Percentiles rank a stretch among this genome's conserved stretches.
Evolutionary conservation across 1,140 invertebrate species (phyloP).

Genomic region (Bombyx mandarina): DNA sequence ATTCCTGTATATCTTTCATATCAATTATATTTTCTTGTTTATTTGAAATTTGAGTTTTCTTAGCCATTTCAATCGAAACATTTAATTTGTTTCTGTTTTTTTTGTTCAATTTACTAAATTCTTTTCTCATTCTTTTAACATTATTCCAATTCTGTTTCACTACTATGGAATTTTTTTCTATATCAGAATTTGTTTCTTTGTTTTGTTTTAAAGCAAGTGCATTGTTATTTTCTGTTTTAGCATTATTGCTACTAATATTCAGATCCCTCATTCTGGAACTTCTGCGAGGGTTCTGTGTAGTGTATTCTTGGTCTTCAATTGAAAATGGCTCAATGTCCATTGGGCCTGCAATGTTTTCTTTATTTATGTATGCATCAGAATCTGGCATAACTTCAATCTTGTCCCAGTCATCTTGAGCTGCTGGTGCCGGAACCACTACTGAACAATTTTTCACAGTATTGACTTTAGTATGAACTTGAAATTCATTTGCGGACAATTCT

Average conservation of each 20-base stretch:
- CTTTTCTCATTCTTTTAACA: constrained; percentile 57
- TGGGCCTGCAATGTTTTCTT: constrained; percentile 23
- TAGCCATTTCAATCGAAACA: constrained; percentile 57
- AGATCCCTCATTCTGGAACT: constrained; percentile 43
- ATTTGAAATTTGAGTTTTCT: constrained; percentile 28
- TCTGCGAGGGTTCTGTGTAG: constrained; percentile 39
- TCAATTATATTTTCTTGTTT: constrained; percentile 17
- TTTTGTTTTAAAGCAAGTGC: constrained; percentile 16
- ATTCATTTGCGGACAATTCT: constrained; percentile 29
- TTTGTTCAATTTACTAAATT: constrained; percentile 55
- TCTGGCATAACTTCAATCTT: constrained; percentile 51
- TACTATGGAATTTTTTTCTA: constrained; percentile 27
- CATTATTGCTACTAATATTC: not conserved
- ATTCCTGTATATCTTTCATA: constrained; percentile 8
- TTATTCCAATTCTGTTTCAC: constrained; percentile 48
- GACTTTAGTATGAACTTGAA: constrained; percentile 35
- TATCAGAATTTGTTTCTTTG: constrained; percentile 22
- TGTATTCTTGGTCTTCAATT: constrained; percentile 31
- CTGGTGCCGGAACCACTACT: constrained; percentile 23
- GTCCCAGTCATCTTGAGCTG: constrained; percentile 53
- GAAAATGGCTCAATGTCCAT: constrained; percentile 41
- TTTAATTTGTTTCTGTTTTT: constrained; percentile 52
- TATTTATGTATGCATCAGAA: constrained; percentile 3
- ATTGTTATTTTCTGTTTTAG: constrained; percentile 16
- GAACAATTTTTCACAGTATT: constrained; percentile 20